Conservation (phyloP, 2,113 vertebrate genomes). For the Potamarius usumacintae region DNA sequence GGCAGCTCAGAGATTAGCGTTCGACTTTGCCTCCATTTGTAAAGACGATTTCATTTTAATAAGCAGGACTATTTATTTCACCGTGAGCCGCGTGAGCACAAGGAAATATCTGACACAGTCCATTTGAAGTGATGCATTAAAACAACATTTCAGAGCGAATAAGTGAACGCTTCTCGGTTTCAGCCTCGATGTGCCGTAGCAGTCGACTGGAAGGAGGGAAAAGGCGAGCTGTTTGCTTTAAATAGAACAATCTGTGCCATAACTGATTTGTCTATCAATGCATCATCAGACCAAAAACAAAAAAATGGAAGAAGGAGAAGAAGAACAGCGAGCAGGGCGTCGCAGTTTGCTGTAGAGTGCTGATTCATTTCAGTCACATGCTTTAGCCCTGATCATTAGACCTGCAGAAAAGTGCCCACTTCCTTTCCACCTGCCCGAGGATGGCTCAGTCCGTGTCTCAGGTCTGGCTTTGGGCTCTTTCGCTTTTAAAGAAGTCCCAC, state of each 20-base stretch:
- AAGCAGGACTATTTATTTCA: slow-evolving; percentile 51
- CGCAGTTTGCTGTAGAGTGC: background rate
- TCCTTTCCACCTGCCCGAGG: slow-evolving; percentile 9
- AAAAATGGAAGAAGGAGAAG: slow-evolving; percentile 5
- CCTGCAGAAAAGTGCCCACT: background rate
- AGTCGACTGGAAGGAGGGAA: slow-evolving; percentile 22
- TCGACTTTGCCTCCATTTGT: slow-evolving; percentile 49
- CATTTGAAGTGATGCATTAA: slow-evolving; percentile 42
- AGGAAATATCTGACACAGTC: slow-evolving; percentile 42
- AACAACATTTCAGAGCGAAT: slow-evolving; percentile 39
- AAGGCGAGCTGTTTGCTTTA: background rate
- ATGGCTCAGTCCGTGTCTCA: slow-evolving; percentile 23
- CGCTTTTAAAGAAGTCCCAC: slow-evolving; percentile 6
- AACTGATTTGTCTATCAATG: slow-evolving; percentile 16
- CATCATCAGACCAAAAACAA: slow-evolving; percentile 17
- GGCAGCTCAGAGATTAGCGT: slow-evolving; percentile 47
- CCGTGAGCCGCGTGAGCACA: slow-evolving; percentile 21
- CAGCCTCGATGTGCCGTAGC: slow-evolving; percentile 25
- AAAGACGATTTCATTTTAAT: slow-evolving; percentile 57
- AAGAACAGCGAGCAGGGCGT: background rate
- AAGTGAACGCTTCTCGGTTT: slow-evolving; percentile 5
- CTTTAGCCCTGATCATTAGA: background rate
- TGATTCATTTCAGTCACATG: background rate
- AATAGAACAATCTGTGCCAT: slow-evolving; percentile 23
- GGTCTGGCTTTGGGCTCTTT: slow-evolving; percentile 12